A percentile compares a stretch with the other conserved stretches of the same genome.
Conservation (phyloP, 2,113 vertebrate genomes). For the Scolopax mira region DNA sequence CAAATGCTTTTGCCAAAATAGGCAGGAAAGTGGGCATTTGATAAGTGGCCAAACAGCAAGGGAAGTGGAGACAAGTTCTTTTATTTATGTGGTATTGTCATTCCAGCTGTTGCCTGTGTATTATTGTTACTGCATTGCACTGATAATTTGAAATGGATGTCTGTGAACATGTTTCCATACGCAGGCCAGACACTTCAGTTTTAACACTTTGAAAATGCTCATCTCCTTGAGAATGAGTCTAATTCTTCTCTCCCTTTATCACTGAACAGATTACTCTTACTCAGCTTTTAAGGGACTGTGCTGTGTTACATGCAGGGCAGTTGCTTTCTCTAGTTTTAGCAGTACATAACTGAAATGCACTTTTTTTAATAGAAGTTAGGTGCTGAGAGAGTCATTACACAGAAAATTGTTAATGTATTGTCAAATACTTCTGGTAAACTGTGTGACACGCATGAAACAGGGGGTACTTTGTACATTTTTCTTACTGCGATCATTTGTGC, state of each 20-base stretch:
- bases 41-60: background rate
- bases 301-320: background rate
- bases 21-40: background rate
- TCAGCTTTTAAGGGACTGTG: background rate
- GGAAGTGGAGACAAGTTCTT: background rate
- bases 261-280: background rate
- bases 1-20: background rate
- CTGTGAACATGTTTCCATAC: background rate
- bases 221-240: background rate
- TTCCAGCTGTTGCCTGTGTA: background rate
- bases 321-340: background rate
- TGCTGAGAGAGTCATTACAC: background rate
- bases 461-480: background rate
- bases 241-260: background rate
- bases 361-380: background rate
- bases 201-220: background rate
- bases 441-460: background rate
- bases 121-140: background rate
- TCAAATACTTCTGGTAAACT: background rate
- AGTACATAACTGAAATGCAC: background rate
- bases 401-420: background rate
- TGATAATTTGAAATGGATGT: background rate
- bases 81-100: background rate
- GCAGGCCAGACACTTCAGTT: background rate
- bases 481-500: background rate